Percentiles rank a stretch among this genome's conserved stretches.
Evolutionary conservation across 2,797 vertebrate genomes (phyloP).

Genomic region (Leptodactylus fallax): DNA sequence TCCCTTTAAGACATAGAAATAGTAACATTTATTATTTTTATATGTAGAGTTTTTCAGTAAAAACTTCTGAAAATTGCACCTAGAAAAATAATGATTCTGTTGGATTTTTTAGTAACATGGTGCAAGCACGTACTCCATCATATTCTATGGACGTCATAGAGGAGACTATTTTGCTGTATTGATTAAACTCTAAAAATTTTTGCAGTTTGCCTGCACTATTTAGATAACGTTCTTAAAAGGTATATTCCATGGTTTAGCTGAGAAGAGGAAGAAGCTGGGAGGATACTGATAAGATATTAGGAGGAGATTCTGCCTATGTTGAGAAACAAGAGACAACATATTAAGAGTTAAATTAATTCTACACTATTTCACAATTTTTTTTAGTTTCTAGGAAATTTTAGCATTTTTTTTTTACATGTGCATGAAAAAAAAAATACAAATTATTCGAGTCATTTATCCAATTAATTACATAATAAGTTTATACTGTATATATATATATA

Average conservation of each 20-base stretch:
- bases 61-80: not conserved
- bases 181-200: too few species aligned
- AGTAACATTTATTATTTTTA: not conserved
- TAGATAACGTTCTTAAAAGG: not conserved
- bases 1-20: not conserved
- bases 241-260: not conserved
- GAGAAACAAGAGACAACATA: not conserved
- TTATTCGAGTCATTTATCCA: too few species aligned
- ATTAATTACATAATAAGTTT: too few species aligned
- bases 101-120: not conserved
- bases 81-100: not conserved
- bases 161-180: not conserved
- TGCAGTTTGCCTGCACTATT: not conserved
- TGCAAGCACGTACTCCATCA: not conserved
- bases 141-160: not conserved
- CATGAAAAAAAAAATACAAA: too few species aligned
- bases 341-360: not conserved
- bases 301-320: not conserved
- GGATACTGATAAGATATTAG: constrained; percentile 22
- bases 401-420: too few species aligned
- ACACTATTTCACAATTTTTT: not conserved
- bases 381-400: too few species aligned
- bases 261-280: not conserved
- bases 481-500: too few species aligned
- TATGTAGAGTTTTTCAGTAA: not conserved